Conservation (phyloP, 1,140 invertebrate genomes). For the Ridgeia piscesae region DNA sequence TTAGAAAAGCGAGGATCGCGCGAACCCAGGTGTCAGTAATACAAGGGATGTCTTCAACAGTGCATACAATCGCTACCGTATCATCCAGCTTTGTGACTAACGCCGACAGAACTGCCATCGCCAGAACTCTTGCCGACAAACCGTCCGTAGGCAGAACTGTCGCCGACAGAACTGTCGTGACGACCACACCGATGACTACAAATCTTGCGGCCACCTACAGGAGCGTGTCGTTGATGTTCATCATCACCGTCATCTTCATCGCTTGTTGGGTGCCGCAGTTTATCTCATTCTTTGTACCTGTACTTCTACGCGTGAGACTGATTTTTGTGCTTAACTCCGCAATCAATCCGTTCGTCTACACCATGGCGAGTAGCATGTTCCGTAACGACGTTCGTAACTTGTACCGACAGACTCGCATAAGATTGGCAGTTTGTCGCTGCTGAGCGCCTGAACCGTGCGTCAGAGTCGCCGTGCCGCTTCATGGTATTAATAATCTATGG, state of each 20-base stretch:
- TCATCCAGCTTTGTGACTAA: no score
- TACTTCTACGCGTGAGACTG: background rate
- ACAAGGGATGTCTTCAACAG: no score
- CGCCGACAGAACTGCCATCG: no score
- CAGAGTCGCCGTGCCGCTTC: no score
- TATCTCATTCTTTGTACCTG: background rate
- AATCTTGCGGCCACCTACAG: background rate
- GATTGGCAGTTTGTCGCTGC: background rate
- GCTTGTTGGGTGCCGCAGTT: background rate
- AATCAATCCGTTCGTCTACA: background rate
- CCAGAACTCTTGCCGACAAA: no score
- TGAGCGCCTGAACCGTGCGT: no score
- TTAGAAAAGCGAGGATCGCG: background rate
- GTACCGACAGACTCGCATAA: background rate
- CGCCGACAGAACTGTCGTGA: background rate
- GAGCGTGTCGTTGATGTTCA: background rate
- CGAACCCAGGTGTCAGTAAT: background rate
- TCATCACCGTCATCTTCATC: background rate
- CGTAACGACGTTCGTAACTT: background rate
- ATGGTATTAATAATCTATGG: no score
- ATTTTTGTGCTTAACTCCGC: background rate
- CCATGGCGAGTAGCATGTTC: background rate
- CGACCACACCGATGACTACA: background rate
- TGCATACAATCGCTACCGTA: no score
- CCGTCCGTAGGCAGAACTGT: background rate